These are phyloP conservation scores for Forbesichthys agassizii DNA, from an alignment of 2,113 vertebrate genomes.

Conservation along the genomic window DNA sequence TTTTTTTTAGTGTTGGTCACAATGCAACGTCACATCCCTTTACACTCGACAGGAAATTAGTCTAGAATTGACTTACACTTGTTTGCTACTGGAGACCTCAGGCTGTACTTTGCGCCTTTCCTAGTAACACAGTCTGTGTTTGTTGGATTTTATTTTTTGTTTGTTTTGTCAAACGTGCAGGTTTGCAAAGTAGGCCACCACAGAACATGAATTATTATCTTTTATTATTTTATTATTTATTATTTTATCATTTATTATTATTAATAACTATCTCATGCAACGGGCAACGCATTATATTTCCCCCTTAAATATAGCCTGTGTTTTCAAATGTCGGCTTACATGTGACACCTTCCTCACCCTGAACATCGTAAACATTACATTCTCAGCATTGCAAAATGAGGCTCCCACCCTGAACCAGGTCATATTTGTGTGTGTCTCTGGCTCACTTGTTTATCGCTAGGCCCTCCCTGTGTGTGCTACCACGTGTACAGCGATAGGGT, in stretches of 20 bases:
- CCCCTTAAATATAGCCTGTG: neutral
- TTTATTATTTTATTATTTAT: too few relatives aligned
- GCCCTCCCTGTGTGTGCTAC: neutral
- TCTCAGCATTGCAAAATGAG: neutral
- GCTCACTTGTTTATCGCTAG: too few relatives aligned
- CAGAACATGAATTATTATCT: neutral
- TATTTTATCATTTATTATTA: too few relatives aligned
- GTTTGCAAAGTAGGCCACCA: neutral
- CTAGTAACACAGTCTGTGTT: neutral
- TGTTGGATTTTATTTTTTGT: neutral
- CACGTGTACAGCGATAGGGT: neutral
- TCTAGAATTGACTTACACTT: neutral
- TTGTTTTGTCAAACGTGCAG: neutral
- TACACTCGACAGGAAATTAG: neutral
- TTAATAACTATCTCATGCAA: neutral
- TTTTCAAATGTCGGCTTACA: constrained; percentile 1
- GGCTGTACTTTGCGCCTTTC: neutral
- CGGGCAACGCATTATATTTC: neutral
- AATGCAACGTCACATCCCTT: neutral
- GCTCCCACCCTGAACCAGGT: neutral
- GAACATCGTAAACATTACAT: neutral
- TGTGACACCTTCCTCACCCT: neutral
- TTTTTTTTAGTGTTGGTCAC: neutral
- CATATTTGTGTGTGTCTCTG: neutral
- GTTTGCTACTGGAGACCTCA: neutral